Conservation (phyloP, 1,140 invertebrate species). For the Megalopta genalis region DNA sequence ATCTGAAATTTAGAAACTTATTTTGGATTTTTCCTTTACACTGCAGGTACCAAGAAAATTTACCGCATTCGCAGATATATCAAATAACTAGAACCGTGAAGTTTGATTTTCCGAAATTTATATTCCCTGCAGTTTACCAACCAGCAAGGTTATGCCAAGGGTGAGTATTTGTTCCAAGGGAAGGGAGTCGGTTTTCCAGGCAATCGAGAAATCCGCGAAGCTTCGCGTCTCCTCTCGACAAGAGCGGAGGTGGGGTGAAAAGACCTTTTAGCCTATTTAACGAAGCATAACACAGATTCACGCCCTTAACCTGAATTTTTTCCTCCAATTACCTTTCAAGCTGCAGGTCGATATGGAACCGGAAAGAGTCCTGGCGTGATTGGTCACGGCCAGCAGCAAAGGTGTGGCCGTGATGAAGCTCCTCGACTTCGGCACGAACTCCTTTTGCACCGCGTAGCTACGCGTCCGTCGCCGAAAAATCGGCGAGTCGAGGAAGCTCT, state of each 20-base stretch:
- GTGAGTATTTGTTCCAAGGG: not conserved
- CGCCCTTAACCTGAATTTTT: conserved; percentile 54
- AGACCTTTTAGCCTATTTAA: conserved; percentile 11
- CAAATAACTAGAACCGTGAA: too few species aligned
- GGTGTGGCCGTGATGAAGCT: conserved; percentile 75
- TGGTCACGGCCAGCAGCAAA: conserved; percentile 74
- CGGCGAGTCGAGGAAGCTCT: conserved; percentile 75
- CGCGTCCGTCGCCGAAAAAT: conserved; percentile 77
- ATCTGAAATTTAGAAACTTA: too few species aligned
- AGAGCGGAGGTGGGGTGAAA: not conserved
- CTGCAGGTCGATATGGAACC: conserved; percentile 72
- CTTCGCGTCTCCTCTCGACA: not conserved
- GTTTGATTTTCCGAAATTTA: too few species aligned
- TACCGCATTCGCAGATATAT: too few species aligned
- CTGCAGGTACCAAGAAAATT: too few species aligned
- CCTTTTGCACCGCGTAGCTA: conserved; percentile 77
- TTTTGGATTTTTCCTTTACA: too few species aligned
- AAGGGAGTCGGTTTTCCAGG: not conserved
- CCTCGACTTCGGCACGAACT: conserved; percentile 73
- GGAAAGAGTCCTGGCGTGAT: conserved; percentile 72
- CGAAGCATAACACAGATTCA: conserved; percentile 19
- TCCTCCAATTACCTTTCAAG: conserved; percentile 71
- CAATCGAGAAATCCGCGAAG: not conserved
- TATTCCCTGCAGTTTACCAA: too few species aligned
- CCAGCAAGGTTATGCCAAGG: too few species aligned